Base-by-base conservation (phyloP, 92 coral and sea anemone species). In the Porites rus region DNA sequence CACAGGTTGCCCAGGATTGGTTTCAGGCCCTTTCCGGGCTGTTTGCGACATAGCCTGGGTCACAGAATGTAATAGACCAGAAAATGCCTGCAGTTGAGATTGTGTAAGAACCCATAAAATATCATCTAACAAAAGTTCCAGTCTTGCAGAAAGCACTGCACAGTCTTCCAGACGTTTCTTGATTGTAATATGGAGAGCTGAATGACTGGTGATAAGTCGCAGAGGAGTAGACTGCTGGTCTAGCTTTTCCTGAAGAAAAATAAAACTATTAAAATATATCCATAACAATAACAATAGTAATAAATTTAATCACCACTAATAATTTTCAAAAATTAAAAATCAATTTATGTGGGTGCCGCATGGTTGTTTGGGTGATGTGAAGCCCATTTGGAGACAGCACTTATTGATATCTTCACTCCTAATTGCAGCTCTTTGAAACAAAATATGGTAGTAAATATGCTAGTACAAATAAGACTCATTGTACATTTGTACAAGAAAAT, bases 51-150 rank as follows among this genome's bases (percentile, higher is more conserved):
- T 75, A 16, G 93, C 94, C 53, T 92, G 92, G 75, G 85, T 92
- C 13, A 95, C 88, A 28, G 98, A 95, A 81, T 95, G 96, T 54
- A 93, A 61, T 54, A 97, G 91, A 25, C 92, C 90, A 43, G 97
- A 91, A 19, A 95, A 84, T 28, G 95, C 97, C 66, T 89, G 94
- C 25, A 97, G 86, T 64, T 97, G 99, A 0, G 98, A 87, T 81
- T 97, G 99, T 25, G 96, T 93, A 3, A 97, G 88, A 4, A 97
- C 99, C 99, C 99, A 97, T 60, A 95, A 76, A 58, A 97, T 90
- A 54, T 97, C 99, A 31, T 97, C 99, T 8, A 93, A 89, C 25
- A 97, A 62, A 66, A 95, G 94, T 51, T 97, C 96, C 11, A 97
- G 93, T 11, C 94, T 87, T 43, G 99, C 99, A 19, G 98, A 93